Percentiles rank a stretch among this genome's conserved stretches.
Evolutionary conservation across 2,888 invertebrate species (phyloP).

Genomic region (Nipponacmea schrenckii): DNA sequence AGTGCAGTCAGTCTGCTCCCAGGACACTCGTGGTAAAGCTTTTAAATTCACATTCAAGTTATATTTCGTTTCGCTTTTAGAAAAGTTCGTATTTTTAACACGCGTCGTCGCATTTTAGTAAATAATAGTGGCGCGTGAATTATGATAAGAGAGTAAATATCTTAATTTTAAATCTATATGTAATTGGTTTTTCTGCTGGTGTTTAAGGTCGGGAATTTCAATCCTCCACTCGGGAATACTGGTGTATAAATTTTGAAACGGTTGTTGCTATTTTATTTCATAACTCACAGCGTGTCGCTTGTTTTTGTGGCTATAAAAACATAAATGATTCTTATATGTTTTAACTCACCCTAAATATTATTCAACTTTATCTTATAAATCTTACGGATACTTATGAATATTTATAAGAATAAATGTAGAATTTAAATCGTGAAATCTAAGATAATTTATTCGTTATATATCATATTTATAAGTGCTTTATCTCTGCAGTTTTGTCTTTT

Average conservation of each 20-base stretch:
- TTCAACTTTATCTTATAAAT: too few relatives aligned
- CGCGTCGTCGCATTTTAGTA: constrained; percentile 6
- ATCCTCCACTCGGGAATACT: background rate
- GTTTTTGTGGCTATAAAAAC: too few relatives aligned
- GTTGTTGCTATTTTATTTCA: background rate
- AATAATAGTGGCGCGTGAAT: constrained; percentile 1
- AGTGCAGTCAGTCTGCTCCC: background rate
- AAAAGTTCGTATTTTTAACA: constrained; percentile 1
- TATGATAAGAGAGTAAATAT: background rate
- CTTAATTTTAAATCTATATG: background rate
- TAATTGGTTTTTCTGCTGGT: background rate
- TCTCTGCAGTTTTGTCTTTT: too few relatives aligned
- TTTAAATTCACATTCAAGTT: background rate
- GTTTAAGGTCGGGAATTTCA: background rate
- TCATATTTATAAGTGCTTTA: too few relatives aligned
- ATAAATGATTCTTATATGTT: too few relatives aligned
- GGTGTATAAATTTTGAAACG: background rate
- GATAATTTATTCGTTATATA: too few relatives aligned
- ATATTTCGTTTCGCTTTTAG: background rate
- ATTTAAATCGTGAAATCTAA: too few relatives aligned
- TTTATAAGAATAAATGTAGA: too few relatives aligned
- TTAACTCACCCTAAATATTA: too few relatives aligned
- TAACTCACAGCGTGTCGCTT: background rate
- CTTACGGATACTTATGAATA: too few relatives aligned
- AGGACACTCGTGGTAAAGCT: background rate